Evolutionary conservation across 1,140 invertebrate genomes (phyloP), one percentile per base, ranked within the genome.

Genomic region (Sycobia sp.): DNA sequence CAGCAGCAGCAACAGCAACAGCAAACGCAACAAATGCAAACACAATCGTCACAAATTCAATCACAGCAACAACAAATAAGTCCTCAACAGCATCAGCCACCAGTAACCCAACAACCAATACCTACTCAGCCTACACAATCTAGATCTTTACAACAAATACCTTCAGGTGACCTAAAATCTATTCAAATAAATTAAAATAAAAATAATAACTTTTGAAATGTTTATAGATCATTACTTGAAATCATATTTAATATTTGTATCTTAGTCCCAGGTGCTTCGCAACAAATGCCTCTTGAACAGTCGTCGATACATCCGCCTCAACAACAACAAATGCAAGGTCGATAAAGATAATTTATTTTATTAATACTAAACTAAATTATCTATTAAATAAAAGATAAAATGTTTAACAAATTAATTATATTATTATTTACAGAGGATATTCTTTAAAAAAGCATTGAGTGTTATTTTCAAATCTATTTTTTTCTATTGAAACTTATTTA

Each of bases 81-180:
- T 1, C 49, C 38, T 11, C 70, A 67, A 27, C 61, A 43, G 10
- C 69, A 68, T 41, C 16, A 57, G n/a, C 9, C 62, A 44, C 20
- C 55, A 60, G 25, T 61, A 49, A 20, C 41, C 36, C 60, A 56
- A 14, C 61, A 56, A 27, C 61, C 56, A 41, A 50, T 63, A 39
- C 51, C 62, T 46, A 53, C 61, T 18, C 60, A 46, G 8, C 29
- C 8, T 51, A 25, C 27, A 20, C 41, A 22, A 34, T 41, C 58
- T n/a, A 44, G 64, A 44, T 65, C 43, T 11, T 71, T 61, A 54
- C 65, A 65, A 62, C 66, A 36, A 38, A 54, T 49, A 36, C 47
- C 51, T 49, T 14, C 69, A 18, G 22, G 49, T 58, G 20, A 63
- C 38, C 50, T 20, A 36, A n/a, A 20, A 20, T 51, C 1, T 36